phyloP scores from a whole-genome alignment of 1,140 invertebrate species.

The Aphelinus certus region DNA sequence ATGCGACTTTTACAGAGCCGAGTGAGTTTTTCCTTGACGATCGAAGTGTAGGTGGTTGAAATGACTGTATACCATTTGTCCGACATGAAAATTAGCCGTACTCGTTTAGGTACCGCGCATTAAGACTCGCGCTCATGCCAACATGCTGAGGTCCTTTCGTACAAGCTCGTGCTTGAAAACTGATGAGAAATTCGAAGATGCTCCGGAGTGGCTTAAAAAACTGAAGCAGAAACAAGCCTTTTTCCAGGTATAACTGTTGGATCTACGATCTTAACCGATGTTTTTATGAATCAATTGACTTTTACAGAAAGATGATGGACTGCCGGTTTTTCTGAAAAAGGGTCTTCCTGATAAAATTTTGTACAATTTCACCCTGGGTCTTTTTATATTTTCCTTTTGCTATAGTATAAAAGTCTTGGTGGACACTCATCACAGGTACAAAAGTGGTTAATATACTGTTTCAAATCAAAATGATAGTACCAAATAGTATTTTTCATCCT shows the following conservation, averaged over 20 bases:
- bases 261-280: neutral
- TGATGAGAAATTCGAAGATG: neutral
- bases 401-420: no score
- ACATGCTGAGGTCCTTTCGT: neutral
- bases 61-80: neutral
- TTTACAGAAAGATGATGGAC: constrained; percentile 66
- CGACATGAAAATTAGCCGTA: no score
- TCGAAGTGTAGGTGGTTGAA: neutral
- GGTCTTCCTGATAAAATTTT: constrained; percentile 69
- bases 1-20: no score
- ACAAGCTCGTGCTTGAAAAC: neutral
- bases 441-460: no score
- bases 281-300: constrained; percentile 39
- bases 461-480: no score
- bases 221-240: constrained; percentile 49
- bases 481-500: no score
- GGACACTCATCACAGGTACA: no score
- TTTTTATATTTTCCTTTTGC: no score
- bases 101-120: neutral
- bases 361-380: constrained; percentile 61
- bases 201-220: constrained; percentile 35
- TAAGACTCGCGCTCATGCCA: neutral
- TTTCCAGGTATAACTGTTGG: constrained; percentile 46
- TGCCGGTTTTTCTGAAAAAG: constrained; percentile 71
- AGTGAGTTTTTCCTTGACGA: no score